These are phyloP conservation scores for Scolopax rusticola DNA, from an alignment of 2,797 vertebrate genomes.

Conservation along the genomic window DNA sequence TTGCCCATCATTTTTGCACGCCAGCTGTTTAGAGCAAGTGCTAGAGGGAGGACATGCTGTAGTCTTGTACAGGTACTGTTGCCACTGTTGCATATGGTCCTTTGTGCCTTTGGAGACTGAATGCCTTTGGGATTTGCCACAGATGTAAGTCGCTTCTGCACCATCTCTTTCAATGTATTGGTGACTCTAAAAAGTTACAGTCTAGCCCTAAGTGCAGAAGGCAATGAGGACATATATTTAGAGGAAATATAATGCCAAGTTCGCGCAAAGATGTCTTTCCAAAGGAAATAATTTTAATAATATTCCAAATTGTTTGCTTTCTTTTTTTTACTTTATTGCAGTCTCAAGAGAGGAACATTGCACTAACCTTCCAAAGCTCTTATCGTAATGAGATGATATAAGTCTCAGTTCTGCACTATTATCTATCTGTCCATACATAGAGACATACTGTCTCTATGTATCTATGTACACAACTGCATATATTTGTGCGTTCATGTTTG, in stretches of 20 bases:
- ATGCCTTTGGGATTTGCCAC: constrained; percentile 9
- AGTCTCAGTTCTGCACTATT: background rate
- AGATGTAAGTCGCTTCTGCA: constrained; percentile 29
- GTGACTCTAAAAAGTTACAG: background rate
- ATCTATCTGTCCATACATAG: no score
- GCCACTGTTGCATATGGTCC: background rate
- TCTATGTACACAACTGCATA: background rate
- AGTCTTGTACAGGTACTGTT: background rate
- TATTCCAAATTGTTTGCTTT: background rate
- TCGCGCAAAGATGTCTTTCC: background rate
- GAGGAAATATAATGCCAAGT: background rate
- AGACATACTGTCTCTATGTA: background rate
- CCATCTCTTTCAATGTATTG: background rate
- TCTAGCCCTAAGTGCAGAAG: background rate
- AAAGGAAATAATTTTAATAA: background rate
- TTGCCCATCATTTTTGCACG: background rate
- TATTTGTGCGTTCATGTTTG: background rate
- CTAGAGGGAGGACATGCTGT: background rate
- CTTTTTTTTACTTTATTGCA: background rate
- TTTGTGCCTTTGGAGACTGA: background rate
- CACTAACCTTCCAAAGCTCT: background rate
- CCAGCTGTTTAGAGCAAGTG: background rate
- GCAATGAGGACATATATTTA: background rate
- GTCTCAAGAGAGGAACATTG: background rate
- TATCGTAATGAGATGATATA: background rate